phyloP scores from a whole-genome alignment of 2,888 invertebrate species.

The Didymodactylos carnosus region DNA sequence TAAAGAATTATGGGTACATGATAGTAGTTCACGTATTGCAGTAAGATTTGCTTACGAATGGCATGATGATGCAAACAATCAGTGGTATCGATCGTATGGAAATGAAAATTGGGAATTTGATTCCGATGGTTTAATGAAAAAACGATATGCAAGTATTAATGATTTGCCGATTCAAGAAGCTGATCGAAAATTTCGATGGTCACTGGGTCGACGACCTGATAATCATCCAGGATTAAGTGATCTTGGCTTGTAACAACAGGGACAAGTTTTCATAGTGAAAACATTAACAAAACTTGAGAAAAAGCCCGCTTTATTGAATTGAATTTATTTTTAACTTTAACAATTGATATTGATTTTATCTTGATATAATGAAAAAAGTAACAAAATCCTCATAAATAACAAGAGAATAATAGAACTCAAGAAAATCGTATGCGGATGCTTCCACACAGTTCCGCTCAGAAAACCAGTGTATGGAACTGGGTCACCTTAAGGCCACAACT shows the following conservation, averaged over 20 bases:
- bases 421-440: too few species aligned
- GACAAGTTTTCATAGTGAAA: too few species aligned
- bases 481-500: too few species aligned
- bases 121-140: not conserved
- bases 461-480: too few species aligned
- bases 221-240: not conserved
- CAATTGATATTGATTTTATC: too few species aligned
- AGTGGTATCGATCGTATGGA: not conserved
- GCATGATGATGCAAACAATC: not conserved
- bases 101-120: slow-evolving; percentile 4
- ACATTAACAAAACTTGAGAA: too few species aligned
- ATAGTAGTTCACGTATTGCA: not conserved
- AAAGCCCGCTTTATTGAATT: too few species aligned
- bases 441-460: too few species aligned
- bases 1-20: not conserved
- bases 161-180: not conserved
- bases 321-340: too few species aligned
- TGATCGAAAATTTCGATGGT: not conserved
- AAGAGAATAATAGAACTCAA: too few species aligned
- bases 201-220: not conserved
- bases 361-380: too few species aligned
- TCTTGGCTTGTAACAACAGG: not conserved
- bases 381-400: too few species aligned
- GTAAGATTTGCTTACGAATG: slow-evolving; percentile 1
- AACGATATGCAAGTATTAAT: not conserved